Percentiles rank a stretch among this genome's conserved stretches.
phyloP scores from a whole-genome alignment of 2,113 vertebrate genomes.

The Entosphenus tridentatus region DNA sequence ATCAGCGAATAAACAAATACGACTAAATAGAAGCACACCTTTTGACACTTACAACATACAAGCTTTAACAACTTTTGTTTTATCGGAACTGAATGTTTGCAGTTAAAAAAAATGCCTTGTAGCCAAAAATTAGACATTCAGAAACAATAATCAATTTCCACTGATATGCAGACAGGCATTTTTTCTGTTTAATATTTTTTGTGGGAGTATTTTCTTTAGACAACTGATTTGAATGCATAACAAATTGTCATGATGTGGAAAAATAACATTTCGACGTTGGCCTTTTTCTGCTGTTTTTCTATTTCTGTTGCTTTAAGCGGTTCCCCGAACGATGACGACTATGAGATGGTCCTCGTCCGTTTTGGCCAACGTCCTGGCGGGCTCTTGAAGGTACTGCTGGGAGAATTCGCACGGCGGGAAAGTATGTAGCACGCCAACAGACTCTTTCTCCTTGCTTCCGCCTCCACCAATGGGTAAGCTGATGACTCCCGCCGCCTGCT shows the following conservation, averaged over 20 bases:
- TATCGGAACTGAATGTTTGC: too few relatives aligned
- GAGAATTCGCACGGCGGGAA: slow-evolving; percentile 99
- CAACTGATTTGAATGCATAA: too few relatives aligned
- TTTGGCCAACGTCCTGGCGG: slow-evolving; percentile 91
- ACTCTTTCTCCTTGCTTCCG: slow-evolving; percentile 73
- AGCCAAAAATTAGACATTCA: too few relatives aligned
- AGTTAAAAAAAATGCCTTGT: too few relatives aligned
- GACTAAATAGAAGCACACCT: background rate
- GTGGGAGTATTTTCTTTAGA: too few relatives aligned
- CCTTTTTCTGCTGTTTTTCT: background rate
- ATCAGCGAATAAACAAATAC: slow-evolving; percentile 1
- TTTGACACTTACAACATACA: slow-evolving; percentile 6
- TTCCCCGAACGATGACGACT: slow-evolving; percentile 97
- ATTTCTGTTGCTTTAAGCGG: slow-evolving; percentile 37
- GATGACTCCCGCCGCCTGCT: slow-evolving; percentile 98
- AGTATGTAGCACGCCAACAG: slow-evolving; percentile 86
- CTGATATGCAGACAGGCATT: too few relatives aligned
- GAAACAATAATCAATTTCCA: too few relatives aligned
- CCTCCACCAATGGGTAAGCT: slow-evolving; percentile 86
- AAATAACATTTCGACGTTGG: slow-evolving; percentile 3
- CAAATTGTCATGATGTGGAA: background rate
- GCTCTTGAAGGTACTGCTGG: slow-evolving; percentile 95
- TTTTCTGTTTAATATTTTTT: too few relatives aligned
- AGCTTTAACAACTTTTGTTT: too few relatives aligned
- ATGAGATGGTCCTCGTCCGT: slow-evolving; percentile 98